Percentiles rank a stretch among this genome's conserved stretches.
These are phyloP conservation scores for Paedocypris micromegethes DNA, from an alignment of 2,797 vertebrate species.

Conservation along the genomic window DNA sequence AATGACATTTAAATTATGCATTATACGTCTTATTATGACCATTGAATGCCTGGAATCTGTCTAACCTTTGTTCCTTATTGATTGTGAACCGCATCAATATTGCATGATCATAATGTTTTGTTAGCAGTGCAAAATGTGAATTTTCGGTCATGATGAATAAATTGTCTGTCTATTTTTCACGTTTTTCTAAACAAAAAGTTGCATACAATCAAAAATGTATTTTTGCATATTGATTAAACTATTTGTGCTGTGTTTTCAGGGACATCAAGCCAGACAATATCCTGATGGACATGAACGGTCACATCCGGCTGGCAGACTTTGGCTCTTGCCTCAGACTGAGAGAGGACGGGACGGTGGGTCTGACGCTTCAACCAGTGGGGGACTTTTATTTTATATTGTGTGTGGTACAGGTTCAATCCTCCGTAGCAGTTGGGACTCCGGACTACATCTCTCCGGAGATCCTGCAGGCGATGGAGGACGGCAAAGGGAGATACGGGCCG, in stretches of 20 bases:
- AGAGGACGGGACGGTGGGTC: slow-evolving; percentile 93
- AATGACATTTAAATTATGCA: no score
- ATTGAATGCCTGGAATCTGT: no score
- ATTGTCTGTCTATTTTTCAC: no score
- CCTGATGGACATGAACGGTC: slow-evolving; percentile 96
- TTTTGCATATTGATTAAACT: neutral
- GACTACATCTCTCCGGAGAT: slow-evolving; percentile 99
- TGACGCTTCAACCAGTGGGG: neutral
- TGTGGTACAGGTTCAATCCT: slow-evolving; percentile 85
- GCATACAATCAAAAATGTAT: neutral
- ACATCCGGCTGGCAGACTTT: slow-evolving; percentile 97
- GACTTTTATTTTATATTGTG: no score
- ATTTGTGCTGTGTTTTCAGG: slow-evolving; percentile 57
- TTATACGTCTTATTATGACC: no score
- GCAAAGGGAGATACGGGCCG: slow-evolving; percentile 95
- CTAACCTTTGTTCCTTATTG: no score
- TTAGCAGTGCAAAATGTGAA: no score
- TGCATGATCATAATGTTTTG: no score
- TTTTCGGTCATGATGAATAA: no score
- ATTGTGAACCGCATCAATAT: no score
- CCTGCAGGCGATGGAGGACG: slow-evolving; percentile 98
- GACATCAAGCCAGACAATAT: slow-evolving; percentile 99
- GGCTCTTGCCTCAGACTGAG: slow-evolving; percentile 96
- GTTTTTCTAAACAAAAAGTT: neutral
- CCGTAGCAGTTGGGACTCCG: slow-evolving; percentile 95